A percentile compares a stretch with the other conserved stretches of the same genome.
Evolutionary conservation across 1,140 invertebrate species (phyloP).

Genomic region (Halyomorpha halys): DNA sequence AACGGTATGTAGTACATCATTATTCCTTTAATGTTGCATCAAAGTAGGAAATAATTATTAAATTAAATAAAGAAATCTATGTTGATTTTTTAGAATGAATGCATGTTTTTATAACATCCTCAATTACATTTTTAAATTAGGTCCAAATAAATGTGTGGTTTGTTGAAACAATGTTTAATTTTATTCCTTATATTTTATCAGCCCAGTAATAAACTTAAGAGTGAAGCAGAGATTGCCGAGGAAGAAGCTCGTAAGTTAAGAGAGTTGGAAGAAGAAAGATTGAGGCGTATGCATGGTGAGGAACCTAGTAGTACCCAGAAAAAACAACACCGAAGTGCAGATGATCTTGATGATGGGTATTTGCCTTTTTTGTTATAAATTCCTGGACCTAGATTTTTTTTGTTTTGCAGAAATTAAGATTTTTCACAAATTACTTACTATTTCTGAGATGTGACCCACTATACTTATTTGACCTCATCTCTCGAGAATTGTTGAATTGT

Average conservation of each 20-base stretch:
- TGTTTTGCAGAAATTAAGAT: no score
- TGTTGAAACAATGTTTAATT: background rate
- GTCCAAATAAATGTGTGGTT: no score
- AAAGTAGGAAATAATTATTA: background rate
- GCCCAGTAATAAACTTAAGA: slow-evolving; percentile 69
- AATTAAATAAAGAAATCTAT: no score
- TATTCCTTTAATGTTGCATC: background rate
- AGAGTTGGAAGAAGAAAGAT: slow-evolving; percentile 62
- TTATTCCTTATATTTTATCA: slow-evolving; percentile 27
- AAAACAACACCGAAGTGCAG: slow-evolving; percentile 49
- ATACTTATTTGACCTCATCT: no score
- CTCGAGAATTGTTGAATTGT: no score
- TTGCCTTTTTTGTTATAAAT: no score
- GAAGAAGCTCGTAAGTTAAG: slow-evolving; percentile 71
- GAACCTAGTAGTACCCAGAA: slow-evolving; percentile 25
- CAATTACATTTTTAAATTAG: background rate
- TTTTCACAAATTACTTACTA: no score
- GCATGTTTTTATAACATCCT: no score
- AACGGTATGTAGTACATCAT: slow-evolving; percentile 39
- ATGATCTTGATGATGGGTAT: slow-evolving; percentile 66
- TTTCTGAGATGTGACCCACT: no score
- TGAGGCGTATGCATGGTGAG: slow-evolving; percentile 57
- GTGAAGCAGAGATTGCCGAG: slow-evolving; percentile 66
- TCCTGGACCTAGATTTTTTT: no score
- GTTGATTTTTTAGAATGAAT: no score